Conservation (phyloP, 2,113 vertebrate genomes). For the Phyllostomus hastatus region DNA sequence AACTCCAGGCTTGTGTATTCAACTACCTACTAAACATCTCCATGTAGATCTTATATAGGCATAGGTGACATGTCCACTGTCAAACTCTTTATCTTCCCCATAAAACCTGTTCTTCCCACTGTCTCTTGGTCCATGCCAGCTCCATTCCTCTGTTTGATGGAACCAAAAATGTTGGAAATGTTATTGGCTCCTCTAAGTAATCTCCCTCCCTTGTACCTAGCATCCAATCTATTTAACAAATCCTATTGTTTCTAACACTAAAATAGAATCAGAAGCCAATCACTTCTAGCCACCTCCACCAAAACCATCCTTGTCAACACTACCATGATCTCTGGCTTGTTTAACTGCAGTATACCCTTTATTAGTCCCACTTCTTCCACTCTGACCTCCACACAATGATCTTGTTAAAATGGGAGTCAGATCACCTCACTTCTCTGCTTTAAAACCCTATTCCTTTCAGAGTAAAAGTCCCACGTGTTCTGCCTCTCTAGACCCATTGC, state of each 20-base stretch:
- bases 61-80: background rate
- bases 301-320: background rate
- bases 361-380: background rate
- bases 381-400: background rate
- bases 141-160: background rate
- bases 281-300: background rate
- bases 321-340: background rate
- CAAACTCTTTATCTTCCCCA: background rate
- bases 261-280: background rate
- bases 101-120: background rate
- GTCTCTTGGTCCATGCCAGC: background rate
- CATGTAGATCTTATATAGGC: background rate
- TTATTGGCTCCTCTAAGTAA: background rate
- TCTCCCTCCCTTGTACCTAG: background rate
- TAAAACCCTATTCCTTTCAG: background rate
- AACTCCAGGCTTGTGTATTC: background rate
- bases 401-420: background rate
- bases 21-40: background rate
- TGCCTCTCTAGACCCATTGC: fast-evolving
- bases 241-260: background rate
- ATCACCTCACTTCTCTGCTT: background rate
- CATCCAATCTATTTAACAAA: background rate
- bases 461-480: background rate
- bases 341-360: background rate
- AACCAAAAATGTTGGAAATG: background rate